A percentile compares a stretch with the other conserved stretches of the same genome.
Evolutionary conservation across 2,888 invertebrate species (phyloP).

Genomic region (Leucophora obtusa): DNA sequence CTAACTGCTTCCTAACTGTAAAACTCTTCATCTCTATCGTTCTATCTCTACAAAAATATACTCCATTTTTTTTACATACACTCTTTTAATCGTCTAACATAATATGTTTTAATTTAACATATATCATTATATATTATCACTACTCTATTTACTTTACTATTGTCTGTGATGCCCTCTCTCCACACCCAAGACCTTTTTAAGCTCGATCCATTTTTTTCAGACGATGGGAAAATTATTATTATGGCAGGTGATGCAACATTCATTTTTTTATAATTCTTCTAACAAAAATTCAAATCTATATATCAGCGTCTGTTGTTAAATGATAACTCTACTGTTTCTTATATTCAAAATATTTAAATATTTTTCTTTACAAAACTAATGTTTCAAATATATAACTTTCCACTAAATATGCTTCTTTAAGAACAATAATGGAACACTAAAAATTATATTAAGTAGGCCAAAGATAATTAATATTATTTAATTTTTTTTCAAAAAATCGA

Average conservation of each 20-base stretch:
- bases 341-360: slow-evolving; percentile 6
- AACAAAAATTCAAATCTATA: slow-evolving; percentile 31
- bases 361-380: slow-evolving; percentile 9
- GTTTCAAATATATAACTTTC: slow-evolving; percentile 14
- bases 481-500: too few relatives aligned
- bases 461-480: too few relatives aligned
- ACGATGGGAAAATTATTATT: slow-evolving; percentile 79
- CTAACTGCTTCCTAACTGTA: slow-evolving; percentile 68
- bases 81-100: neutral
- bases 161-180: slow-evolving; percentile 50
- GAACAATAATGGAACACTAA: neutral
- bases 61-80: slow-evolving; percentile 2
- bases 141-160: slow-evolving; percentile 42
- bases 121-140: slow-evolving; percentile 39
- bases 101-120: slow-evolving; percentile 46
- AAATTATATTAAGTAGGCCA: neutral
- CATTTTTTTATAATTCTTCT: slow-evolving; percentile 38
- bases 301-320: slow-evolving; percentile 39
- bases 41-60: slow-evolving; percentile 7
- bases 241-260: slow-evolving; percentile 79
- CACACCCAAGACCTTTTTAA: slow-evolving; percentile 74
- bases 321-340: slow-evolving; percentile 32
- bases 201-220: slow-evolving; percentile 79
- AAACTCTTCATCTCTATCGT: slow-evolving; percentile 43
- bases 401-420: neutral